Evolutionary conservation across 2,888 invertebrate genomes (phyloP), one percentile per base, ranked within the genome.

Genomic region (Strigamia crassipes): DNA sequence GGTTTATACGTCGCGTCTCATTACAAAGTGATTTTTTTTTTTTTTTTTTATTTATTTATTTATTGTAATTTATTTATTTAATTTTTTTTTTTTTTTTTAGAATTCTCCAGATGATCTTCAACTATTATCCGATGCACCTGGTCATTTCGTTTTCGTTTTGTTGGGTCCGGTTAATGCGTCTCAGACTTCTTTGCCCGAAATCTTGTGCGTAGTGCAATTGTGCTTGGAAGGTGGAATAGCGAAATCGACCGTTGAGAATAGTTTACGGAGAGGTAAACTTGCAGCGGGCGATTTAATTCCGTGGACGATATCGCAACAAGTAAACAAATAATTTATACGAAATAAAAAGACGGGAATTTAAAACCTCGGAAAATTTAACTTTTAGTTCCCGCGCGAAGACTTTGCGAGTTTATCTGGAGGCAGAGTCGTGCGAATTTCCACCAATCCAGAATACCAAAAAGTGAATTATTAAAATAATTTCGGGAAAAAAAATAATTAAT

Each of bases 31-130:
- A 31, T 12, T 18, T 42, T 23, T 23, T 23, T n/a, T 9, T 66
- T 21, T 27, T 18, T 61, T 56, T 23, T 13, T 23, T 46, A 10
- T 23, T 4, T n/a, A n/a, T n/a, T n/a, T 0, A 56, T n/a, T 27
- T 31, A 15, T 15, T 34, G 21, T 31, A 66, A 73, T 61, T 3
- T 41, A 82, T 81, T 82, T 18, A 42, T 81, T n/a, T n/a, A 81
- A 2, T 13, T 46, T 13, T 81, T 51, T 13, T 79, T 82, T 84
- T 83, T 46, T 80, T 84, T 86, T 86, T 82, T 88, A 94, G 92
- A 99, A 99, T 90, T 95, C 95, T 82, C 99, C 99, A 0, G 98
- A 99, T 89, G 99, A 99, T 90, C 90, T 99, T 66, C 99, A 99
- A 90, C 93, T 99, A 91, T 91, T 99, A 90, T 96, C 98, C 15